Percentiles rank a stretch among this genome's conserved stretches.
Evolutionary conservation across 2,888 invertebrate species (phyloP).

Genomic region (Leptopilina myrica): DNA sequence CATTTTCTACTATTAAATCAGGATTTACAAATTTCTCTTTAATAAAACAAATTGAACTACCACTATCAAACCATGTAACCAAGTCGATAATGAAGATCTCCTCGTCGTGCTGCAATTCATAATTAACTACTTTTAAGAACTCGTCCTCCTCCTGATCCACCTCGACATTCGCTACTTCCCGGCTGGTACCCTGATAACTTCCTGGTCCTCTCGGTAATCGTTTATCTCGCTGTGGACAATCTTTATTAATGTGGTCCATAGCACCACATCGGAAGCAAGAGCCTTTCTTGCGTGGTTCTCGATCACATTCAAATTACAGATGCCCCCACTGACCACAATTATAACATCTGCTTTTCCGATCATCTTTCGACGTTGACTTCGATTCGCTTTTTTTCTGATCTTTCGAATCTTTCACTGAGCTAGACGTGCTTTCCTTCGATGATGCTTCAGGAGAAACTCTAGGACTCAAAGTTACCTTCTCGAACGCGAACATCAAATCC

Average conservation of each 20-base stretch:
- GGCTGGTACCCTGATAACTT: no score
- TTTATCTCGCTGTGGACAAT: not conserved
- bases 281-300: not conserved
- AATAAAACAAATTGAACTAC: not conserved
- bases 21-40: not conserved
- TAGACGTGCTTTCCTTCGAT: not conserved
- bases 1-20: no score
- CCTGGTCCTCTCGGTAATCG: no score
- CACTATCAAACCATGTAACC: no score
- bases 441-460: not conserved
- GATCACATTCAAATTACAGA: not conserved
- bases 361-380: slow-evolving; percentile 19
- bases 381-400: not conserved
- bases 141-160: no score
- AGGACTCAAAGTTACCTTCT: no score
- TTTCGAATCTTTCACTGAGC: not conserved
- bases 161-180: no score
- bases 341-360: slow-evolving; percentile 30
- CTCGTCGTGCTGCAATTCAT: no score
- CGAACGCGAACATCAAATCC: no score
- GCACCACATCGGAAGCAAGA: not conserved
- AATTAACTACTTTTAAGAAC: no score
- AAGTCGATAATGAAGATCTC: no score
- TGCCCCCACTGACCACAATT: slow-evolving; percentile 32
- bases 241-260: not conserved